A percentile compares a stretch with the other conserved stretches of the same genome.
Conservation (phyloP, 2,888 invertebrate species). For the Papilio gigon region DNA sequence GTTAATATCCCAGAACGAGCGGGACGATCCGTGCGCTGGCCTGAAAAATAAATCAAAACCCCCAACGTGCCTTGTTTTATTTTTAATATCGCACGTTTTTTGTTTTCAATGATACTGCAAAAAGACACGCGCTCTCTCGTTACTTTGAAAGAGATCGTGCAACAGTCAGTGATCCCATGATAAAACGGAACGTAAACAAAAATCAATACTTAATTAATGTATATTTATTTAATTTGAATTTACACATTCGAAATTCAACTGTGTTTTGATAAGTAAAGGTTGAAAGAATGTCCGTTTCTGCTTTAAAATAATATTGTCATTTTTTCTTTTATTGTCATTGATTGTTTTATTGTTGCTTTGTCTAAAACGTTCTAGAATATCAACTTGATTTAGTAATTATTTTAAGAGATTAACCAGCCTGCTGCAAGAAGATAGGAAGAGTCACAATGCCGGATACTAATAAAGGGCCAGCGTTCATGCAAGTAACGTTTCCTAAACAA, state of each 20-base stretch:
- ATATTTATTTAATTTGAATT: too few relatives aligned
- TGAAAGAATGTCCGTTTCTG: too few relatives aligned
- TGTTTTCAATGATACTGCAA: slow-evolving; percentile 31
- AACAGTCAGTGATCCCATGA: slow-evolving; percentile 15
- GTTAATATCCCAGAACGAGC: slow-evolving; percentile 44
- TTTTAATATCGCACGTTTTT: slow-evolving; percentile 38
- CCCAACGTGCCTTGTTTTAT: slow-evolving; percentile 26
- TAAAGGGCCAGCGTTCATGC: slow-evolving; percentile 16
- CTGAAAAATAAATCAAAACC: slow-evolving; percentile 35
- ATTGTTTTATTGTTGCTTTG: neutral
- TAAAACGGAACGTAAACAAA: slow-evolving; percentile 1
- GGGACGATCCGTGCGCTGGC: slow-evolving; percentile 41
- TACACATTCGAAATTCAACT: neutral
- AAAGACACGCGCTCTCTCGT: neutral
- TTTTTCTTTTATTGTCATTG: too few relatives aligned
- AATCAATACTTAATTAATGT: too few relatives aligned
- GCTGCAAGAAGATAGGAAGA: neutral
- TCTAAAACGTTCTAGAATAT: neutral
- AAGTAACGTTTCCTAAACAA: slow-evolving; percentile 11
- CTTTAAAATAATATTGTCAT: neutral
- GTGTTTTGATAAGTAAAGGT: too few relatives aligned
- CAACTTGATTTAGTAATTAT: neutral
- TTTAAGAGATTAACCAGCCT: neutral
- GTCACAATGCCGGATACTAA: neutral
- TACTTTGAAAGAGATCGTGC: slow-evolving; percentile 9